These are phyloP conservation scores for Heteronetta atricapilla DNA, from an alignment of 2,113 vertebrate species.

Conservation along the genomic window DNA sequence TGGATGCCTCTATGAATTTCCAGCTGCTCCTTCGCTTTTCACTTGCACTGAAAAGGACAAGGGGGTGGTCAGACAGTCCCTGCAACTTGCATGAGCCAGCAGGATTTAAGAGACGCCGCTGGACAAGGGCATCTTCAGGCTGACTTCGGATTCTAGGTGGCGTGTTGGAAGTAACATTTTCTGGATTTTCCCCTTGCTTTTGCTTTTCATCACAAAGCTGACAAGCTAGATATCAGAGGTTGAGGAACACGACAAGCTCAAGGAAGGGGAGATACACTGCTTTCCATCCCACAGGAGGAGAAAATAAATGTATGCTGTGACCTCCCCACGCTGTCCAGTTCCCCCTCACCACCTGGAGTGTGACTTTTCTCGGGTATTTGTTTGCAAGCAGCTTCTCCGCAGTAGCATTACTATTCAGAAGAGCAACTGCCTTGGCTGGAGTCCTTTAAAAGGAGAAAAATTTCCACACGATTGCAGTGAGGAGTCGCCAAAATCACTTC, in stretches of 20 bases:
- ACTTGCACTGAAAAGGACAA: not conserved
- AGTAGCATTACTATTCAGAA: not conserved
- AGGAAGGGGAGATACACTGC: not conserved
- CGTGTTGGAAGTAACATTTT: not conserved
- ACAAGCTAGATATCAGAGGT: not conserved
- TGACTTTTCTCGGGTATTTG: not conserved
- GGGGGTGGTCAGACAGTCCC: not conserved
- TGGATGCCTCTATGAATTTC: not conserved
- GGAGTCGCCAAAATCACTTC: not conserved
- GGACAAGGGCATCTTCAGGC: not conserved
- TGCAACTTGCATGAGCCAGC: not conserved
- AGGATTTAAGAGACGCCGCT: not conserved
- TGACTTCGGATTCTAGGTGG: not conserved
- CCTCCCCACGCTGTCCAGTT: not conserved
- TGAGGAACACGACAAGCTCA: not conserved
- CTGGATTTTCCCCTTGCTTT: not conserved
- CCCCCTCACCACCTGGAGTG: not conserved
- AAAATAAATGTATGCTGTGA: not conserved
- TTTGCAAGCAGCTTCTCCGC: not conserved
- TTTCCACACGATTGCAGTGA: not conserved
- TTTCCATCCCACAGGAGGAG: not conserved
- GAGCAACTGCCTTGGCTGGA: not conserved
- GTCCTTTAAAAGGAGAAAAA: not conserved
- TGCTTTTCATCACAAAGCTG: not conserved
- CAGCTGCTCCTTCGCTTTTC: not conserved